These are phyloP conservation scores for Antheraea mylitta DNA, from an alignment of 1,140 invertebrate genomes.

Conservation along the genomic window DNA sequence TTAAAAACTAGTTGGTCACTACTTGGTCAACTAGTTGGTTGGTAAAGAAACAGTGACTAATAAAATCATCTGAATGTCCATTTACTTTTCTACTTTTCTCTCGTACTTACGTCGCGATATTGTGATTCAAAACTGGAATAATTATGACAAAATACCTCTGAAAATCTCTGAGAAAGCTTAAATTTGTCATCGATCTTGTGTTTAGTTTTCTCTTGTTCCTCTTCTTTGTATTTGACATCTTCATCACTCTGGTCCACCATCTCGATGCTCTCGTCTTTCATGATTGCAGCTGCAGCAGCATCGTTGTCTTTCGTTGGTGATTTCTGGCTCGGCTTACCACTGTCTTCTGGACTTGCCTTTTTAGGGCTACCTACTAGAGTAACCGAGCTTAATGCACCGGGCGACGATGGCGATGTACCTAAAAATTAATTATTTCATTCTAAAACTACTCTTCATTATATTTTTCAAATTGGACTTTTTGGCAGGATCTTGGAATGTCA, in stretches of 20 bases:
- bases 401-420: constrained; percentile 81
- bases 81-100: too few species aligned
- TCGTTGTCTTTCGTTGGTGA: constrained; percentile 56
- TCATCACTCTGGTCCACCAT: constrained; percentile 68
- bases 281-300: constrained; percentile 40
- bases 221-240: constrained; percentile 65
- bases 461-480: too few species aligned
- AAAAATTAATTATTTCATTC: background rate
- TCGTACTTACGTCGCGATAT: too few species aligned
- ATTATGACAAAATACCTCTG: constrained; percentile 43
- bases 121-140: too few species aligned
- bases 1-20: too few species aligned
- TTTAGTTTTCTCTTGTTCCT: constrained; percentile 63
- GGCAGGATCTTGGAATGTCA: too few species aligned
- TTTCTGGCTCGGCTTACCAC: constrained; percentile 30
- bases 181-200: constrained; percentile 63
- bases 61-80: too few species aligned
- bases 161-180: constrained; percentile 67
- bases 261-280: constrained; percentile 71
- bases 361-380: constrained; percentile 83
- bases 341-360: constrained; percentile 49
- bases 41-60: too few species aligned
- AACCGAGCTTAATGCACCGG: constrained; percentile 85
- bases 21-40: too few species aligned
- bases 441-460: background rate